Percentiles rank a stretch among this genome's conserved stretches.
phyloP scores from a whole-genome alignment of 2,113 vertebrate species.

The Acrocephalus kingi region DNA sequence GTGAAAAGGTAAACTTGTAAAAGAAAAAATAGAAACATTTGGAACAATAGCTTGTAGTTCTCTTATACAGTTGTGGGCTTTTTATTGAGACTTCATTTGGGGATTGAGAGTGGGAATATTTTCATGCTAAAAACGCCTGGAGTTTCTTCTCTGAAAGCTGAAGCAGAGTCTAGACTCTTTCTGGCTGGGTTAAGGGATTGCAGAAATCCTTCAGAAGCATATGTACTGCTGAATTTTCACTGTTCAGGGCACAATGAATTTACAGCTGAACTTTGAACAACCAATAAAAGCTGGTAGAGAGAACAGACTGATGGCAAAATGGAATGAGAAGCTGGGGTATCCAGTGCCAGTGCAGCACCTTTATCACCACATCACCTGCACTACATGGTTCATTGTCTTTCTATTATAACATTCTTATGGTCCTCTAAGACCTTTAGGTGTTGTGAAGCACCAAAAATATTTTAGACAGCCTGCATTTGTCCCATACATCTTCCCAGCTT shows the following conservation, averaged over 20 bases:
- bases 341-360: neutral
- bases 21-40: neutral
- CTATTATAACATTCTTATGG: neutral
- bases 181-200: neutral
- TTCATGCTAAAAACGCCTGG: neutral
- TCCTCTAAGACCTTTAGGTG: neutral
- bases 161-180: neutral
- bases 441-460: neutral
- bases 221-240: neutral
- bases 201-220: neutral
- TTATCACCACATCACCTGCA: neutral
- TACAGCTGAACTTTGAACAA: neutral
- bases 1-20: neutral
- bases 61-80: neutral
- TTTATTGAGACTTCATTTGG: neutral
- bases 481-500: neutral
- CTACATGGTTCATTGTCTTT: neutral
- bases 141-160: neutral
- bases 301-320: accelerated
- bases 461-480: neutral
- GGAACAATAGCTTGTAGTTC: neutral
- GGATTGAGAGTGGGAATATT: neutral
- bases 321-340: neutral
- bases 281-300: neutral
- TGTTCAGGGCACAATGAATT: neutral